These are phyloP conservation scores for Ceyx erithaca DNA, from an alignment of 2,797 vertebrate species.

Conservation along the genomic window DNA sequence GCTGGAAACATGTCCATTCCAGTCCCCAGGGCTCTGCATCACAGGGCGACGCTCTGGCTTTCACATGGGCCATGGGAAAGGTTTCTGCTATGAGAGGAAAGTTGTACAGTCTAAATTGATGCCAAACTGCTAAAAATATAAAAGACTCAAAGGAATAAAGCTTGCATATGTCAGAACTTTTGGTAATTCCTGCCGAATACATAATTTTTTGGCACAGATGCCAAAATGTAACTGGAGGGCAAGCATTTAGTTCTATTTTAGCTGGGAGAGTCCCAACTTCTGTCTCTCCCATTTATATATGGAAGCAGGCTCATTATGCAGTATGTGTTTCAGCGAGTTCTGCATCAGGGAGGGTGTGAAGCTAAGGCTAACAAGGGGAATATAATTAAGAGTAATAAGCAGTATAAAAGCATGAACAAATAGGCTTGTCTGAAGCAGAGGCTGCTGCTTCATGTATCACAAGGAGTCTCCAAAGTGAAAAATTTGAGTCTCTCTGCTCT, in stretches of 20 bases:
- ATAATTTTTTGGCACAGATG: conserved; percentile 26
- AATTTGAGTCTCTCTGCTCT: background rate
- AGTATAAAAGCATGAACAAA: background rate
- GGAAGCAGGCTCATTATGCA: conserved; percentile 6
- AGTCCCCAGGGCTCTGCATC: background rate
- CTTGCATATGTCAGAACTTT: background rate
- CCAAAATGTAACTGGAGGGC: conserved; percentile 16
- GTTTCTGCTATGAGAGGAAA: background rate
- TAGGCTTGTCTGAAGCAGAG: background rate
- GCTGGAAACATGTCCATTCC: background rate
- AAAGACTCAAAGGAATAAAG: background rate
- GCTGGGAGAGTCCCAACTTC: conserved; percentile 40
- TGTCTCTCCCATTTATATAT: background rate
- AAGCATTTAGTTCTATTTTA: conserved; percentile 35
- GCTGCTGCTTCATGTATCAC: background rate
- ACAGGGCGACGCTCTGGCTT: background rate
- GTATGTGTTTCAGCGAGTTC: background rate
- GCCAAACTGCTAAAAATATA: background rate
- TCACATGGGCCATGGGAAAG: background rate
- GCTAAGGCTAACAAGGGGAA: background rate
- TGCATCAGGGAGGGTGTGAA: conserved; percentile 26
- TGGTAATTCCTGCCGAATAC: conserved; percentile 25
- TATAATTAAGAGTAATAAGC: conserved; percentile 5
- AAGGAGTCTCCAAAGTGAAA: background rate
- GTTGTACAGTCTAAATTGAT: rapidly evolving